Evolutionary conservation across 2,113 vertebrate genomes (phyloP), one percentile per base, ranked within the genome.

Genomic region (Nymphicus hollandicus): DNA sequence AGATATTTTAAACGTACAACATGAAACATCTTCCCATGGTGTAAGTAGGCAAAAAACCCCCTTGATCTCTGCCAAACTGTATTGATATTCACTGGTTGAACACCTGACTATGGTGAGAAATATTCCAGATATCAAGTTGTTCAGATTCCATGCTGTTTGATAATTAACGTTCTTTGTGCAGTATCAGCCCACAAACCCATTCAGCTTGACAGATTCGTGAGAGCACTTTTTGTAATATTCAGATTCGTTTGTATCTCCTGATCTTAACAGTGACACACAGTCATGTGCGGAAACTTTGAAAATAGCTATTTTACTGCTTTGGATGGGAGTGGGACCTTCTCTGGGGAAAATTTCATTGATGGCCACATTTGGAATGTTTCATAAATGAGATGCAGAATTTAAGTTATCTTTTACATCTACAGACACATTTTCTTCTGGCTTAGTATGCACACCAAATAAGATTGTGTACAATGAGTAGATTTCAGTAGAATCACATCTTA

Each of bases 131-230:
- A 50, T 17, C 43, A 41, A 56, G 49, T 61, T 92, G 47, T 79
- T 95, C 90, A 65, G 39, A 56, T 88, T 93, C 35, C 31, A 37
- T 76, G 43, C 27, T 68, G 46, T 78, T 95, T 90, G 85, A 90
- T 91, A 97, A 92, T 95, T 96, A 94, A 78, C 24, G 49, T 69
- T 93, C 91, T 84, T 92, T 92, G 52, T 69, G 71, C 41, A 65
- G n/a, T 24, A 25, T 69, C 95, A 94, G 39, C 95, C 93, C 93
- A 95, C 93, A 94, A 95, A 53, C 44, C 69, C 70, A 29, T 81
- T 94, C 56, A 89, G 41, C 23, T 69, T 91, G 90, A 93, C 91
- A 94, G 80, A 65, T 94, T 94, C 65, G 35, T 96, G 92, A 92
- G 92, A 93, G 52, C 0, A 0, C 28, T 81, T 94, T 78, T 69